These are phyloP conservation scores for Stegodyphus mimosarum DNA, from an alignment of 1,140 invertebrate genomes.

Conservation along the genomic window DNA sequence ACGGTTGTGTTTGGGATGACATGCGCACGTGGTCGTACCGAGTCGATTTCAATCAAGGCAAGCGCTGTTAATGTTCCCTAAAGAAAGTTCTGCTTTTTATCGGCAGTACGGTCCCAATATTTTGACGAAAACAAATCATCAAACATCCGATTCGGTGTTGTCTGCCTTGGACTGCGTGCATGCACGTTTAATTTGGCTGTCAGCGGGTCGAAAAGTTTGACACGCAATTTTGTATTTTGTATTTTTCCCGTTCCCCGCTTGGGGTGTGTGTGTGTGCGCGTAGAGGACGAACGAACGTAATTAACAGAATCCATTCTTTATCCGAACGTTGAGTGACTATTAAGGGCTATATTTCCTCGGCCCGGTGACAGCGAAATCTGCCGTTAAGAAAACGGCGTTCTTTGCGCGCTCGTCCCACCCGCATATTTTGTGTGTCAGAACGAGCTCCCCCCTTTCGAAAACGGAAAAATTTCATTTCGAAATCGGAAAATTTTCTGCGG, in stretches of 20 bases:
- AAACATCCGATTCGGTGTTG: no score
- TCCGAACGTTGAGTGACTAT: constrained; percentile 58
- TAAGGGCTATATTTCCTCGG: constrained; percentile 59
- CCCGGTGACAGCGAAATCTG: constrained; percentile 53
- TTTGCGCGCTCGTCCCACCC: constrained; percentile 14
- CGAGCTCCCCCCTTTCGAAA: background rate
- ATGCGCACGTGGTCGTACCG: no score
- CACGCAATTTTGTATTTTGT: constrained; percentile 58
- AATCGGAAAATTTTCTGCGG: constrained; percentile 30
- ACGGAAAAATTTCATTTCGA: constrained; percentile 43
- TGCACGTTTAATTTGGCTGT: constrained; percentile 56
- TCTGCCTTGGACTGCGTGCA: background rate
- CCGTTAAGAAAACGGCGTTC: constrained; percentile 55
- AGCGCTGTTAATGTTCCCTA: no score
- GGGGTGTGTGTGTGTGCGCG: background rate
- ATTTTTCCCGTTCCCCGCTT: constrained; percentile 30
- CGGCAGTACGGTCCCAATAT: no score
- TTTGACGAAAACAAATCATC: no score
- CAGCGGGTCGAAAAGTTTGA: constrained; percentile 57
- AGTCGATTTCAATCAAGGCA: no score
- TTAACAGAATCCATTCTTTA: constrained; percentile 60
- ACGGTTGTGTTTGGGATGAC: no score
- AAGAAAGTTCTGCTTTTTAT: no score
- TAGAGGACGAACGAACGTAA: constrained; percentile 23
- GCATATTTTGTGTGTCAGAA: constrained; percentile 57